Conservation (phyloP, 2,888 invertebrate species). For the Morpho achilles region DNA sequence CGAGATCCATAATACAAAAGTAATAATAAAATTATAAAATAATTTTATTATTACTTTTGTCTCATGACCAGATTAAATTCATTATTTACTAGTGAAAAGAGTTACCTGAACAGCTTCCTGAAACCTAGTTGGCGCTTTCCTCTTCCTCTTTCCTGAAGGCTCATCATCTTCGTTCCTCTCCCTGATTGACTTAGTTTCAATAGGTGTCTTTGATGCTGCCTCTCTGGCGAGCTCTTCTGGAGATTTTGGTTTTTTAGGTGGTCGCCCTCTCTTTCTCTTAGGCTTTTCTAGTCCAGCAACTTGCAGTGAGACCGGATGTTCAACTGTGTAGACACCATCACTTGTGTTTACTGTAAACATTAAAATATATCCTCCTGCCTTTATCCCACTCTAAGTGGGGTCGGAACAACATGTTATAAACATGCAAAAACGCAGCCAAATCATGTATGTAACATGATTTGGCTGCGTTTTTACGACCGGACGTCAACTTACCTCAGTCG, state of each 20-base stretch:
- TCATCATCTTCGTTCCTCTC: conserved; percentile 51
- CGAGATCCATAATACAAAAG: no score
- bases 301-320: conserved; percentile 82
- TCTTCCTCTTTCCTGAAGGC: conserved; percentile 79
- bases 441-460: no score
- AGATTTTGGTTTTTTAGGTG: conserved; percentile 78
- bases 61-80: no score
- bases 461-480: no score
- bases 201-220: conserved; percentile 38
- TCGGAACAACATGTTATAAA: no score
- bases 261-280: conserved; percentile 84
- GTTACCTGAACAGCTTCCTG: conserved; percentile 80
- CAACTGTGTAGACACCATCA: conserved; percentile 81
- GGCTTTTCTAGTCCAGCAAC: conserved; percentile 83
- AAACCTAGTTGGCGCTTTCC: conserved; percentile 82
- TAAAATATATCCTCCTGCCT: not conserved
- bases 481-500: no score
- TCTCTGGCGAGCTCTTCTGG: conserved; percentile 53
- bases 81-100: not conserved
- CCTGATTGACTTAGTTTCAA: conserved; percentile 33
- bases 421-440: no score
- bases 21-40: no score
- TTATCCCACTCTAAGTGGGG: no score
- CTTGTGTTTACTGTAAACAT: conserved; percentile 76
- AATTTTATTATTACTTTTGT: no score